Base-by-base conservation (phyloP, 1,140 invertebrate genomes). In the Bombyx mandarina region DNA sequence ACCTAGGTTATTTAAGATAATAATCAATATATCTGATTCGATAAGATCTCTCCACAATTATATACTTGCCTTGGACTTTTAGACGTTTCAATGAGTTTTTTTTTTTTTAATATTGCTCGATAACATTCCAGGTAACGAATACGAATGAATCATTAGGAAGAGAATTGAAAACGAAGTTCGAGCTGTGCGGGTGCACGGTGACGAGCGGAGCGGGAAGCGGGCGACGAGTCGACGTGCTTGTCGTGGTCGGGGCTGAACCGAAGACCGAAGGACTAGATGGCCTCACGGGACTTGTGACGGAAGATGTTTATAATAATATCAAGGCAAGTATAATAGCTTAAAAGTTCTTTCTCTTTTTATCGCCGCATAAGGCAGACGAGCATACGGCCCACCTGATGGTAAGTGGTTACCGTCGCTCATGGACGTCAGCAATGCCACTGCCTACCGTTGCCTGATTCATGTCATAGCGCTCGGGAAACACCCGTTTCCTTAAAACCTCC, bases 251-350 rank as follows among this genome's bases (percentile, higher is more conserved):
- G 0, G 75, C 78, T 0, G 70, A 75, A 6, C 61, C 67, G 1
- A 63, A 54, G 44, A 52, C 56, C 18, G 61, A 56, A 8, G 73
- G 72, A 8, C 48, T 86, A 45, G 71, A 77, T 26, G 75, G 72
- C n/a, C 66, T 86, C 10, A 61, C 73, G 6, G 56, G 57, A 26
- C 50, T 80, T 1, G 73, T 86, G 2, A 71, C 68, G n/a, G 65
- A 75, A 46, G 82, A 86, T 58, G 73, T 84, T 7, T 79, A 79
- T 63, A 57, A 66, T 50, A 86, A 86, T 69, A 67, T 86, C 62
- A 82, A 76, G 69, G 82, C 84, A 65, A 72, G 35, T 7, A 46
- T 7, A 35, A 9, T 7, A 46, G 45, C 6, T 46, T 46, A 18
- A 18, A 18, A 18, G 12, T 18, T 18, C 1, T 18, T 18, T 18